These are phyloP conservation scores for Amorpha juglandis DNA, from an alignment of 2,888 invertebrate genomes.

Conservation along the genomic window DNA sequence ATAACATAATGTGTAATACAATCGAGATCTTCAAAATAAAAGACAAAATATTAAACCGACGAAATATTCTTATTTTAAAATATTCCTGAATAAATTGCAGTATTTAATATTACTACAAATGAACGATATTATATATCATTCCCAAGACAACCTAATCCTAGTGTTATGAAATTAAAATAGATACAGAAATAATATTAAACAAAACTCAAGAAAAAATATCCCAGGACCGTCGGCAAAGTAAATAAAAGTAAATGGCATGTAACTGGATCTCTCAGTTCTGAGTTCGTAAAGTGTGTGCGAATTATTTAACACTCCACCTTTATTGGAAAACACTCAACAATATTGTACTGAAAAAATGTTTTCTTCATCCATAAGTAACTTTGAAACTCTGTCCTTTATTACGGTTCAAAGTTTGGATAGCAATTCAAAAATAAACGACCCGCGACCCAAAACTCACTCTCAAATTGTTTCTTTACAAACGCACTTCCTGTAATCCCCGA, in stretches of 20 bases:
- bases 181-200: not conserved
- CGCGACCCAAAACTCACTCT: not conserved
- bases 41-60: too few relatives aligned
- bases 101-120: too few relatives aligned
- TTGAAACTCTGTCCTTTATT: constrained; percentile 10
- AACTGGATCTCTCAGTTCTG: not conserved
- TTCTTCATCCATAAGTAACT: not conserved
- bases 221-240: not conserved
- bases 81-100: too few relatives aligned
- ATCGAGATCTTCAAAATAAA: too few relatives aligned
- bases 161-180: not conserved
- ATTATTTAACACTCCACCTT: constrained; percentile 19
- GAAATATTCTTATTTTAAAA: too few relatives aligned
- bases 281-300: not conserved
- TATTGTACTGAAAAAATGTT: constrained; percentile 5
- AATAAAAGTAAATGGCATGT: not conserved
- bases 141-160: not conserved
- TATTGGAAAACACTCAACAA: constrained; percentile 23
- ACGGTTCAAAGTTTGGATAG: constrained; percentile 16
- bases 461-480: constrained; percentile 6
- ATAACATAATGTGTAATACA: too few relatives aligned
- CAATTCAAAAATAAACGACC: constrained; percentile 9
- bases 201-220: not conserved
- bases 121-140: too few relatives aligned
- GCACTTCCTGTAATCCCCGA: too few relatives aligned